A percentile compares a stretch with the other conserved stretches of the same genome.
phyloP scores from a whole-genome alignment of 1,140 invertebrate species.

The Pararge aegeria region DNA sequence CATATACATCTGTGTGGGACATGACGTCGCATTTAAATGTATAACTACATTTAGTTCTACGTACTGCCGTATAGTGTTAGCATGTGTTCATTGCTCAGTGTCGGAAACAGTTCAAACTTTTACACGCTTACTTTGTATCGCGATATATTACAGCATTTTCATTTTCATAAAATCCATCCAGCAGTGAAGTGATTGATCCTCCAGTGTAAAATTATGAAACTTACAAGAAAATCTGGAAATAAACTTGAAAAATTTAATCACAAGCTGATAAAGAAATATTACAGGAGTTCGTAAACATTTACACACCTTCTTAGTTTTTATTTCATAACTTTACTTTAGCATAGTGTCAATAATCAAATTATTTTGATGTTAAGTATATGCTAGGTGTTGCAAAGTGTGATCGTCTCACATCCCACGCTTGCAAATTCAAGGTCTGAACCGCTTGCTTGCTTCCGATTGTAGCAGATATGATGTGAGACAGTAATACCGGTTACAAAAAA shows the following conservation, averaged over 20 bases:
- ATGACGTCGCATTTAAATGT: conserved; percentile 29
- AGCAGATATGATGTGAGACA: conserved; percentile 1
- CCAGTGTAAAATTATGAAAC: conserved; percentile 42
- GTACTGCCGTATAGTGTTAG: conserved; percentile 33
- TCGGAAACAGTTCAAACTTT: conserved; percentile 30
- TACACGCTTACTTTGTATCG: too few species aligned
- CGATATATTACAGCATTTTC: too few species aligned
- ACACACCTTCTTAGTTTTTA: too few species aligned
- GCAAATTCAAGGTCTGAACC: conserved; percentile 2
- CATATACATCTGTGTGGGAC: conserved; percentile 25
- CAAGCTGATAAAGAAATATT: conserved; percentile 62
- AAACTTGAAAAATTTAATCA: conserved; percentile 66
- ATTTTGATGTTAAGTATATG: neutral
- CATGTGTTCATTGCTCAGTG: conserved; percentile 37
- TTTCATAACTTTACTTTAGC: too few species aligned
- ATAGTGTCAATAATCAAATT: neutral
- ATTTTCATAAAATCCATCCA: conserved; percentile 22
- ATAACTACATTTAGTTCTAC: conserved; percentile 45
- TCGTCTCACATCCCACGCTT: neutral
- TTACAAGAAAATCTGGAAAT: conserved; percentile 55
- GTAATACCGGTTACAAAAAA: neutral
- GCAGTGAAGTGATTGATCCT: conserved; percentile 34
- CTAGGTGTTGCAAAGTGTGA: neutral
- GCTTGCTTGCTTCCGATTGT: neutral
- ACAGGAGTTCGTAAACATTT: conserved; percentile 42